A percentile compares a stretch with the other conserved stretches of the same genome.
Conservation (phyloP, 2,113 vertebrate species). For the Cynocephalus volans region DNA sequence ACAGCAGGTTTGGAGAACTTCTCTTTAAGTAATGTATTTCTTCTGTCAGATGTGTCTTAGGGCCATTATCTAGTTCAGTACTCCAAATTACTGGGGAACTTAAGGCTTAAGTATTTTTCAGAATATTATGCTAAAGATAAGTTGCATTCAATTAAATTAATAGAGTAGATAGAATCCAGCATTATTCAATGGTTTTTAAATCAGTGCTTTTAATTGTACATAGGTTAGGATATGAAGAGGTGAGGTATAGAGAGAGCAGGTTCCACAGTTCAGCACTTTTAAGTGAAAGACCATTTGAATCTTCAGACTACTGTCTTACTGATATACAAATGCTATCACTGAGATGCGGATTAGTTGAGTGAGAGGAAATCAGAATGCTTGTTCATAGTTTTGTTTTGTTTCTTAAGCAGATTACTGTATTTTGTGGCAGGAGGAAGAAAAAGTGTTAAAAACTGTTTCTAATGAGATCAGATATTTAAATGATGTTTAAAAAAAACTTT, state of each 20-base stretch:
- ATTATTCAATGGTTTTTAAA: slow-evolving; percentile 87
- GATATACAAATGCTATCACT: slow-evolving; percentile 84
- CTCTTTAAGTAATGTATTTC: slow-evolving; percentile 81
- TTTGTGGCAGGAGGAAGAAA: slow-evolving; percentile 72
- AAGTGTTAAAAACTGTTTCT: slow-evolving; percentile 62
- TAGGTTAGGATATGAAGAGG: slow-evolving; percentile 85
- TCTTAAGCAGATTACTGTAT: slow-evolving; percentile 68
- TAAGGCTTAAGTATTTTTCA: slow-evolving; percentile 85
- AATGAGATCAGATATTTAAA: slow-evolving; percentile 72
- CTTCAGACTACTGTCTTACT: slow-evolving; percentile 80
- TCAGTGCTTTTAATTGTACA: slow-evolving; percentile 90
- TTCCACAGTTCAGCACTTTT: slow-evolving; percentile 84
- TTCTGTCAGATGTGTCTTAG: slow-evolving; percentile 86
- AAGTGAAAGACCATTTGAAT: slow-evolving; percentile 81
- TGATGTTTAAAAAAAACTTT: neutral
- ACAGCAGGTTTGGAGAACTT: slow-evolving; percentile 82
- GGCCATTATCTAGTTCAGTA: slow-evolving; percentile 84
- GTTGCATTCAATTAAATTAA: slow-evolving; percentile 88
- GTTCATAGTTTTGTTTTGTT: slow-evolving; percentile 43
- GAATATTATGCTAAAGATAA: slow-evolving; percentile 86
- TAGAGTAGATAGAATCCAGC: slow-evolving; percentile 85
- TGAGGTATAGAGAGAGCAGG: slow-evolving; percentile 85
- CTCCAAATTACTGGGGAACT: slow-evolving; percentile 82
- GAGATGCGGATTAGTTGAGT: slow-evolving; percentile 78
- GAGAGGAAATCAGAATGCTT: slow-evolving; percentile 60